Evolutionary conservation across 1,140 invertebrate species (phyloP), one percentile per base, ranked within the genome.

Genomic region (Scaptomyza hsui): DNA sequence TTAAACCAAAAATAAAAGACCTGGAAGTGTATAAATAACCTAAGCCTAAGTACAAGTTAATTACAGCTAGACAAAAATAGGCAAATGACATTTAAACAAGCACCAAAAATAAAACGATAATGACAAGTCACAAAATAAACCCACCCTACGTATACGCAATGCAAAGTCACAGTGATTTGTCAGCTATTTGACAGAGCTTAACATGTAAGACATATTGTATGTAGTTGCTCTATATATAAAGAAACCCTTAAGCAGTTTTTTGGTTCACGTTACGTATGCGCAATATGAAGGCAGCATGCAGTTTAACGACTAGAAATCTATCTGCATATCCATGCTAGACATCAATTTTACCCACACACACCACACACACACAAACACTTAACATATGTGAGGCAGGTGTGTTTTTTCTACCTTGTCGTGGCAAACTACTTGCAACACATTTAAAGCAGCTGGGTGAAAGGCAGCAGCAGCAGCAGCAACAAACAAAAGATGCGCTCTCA

Each of bases 351-450:
- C 32, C 32, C 2, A 0, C 12, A 4, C 24, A 24, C 6, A 24
- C 24, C 24, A 24, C 12, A 35, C 32, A 10, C 32, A 35, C 5
- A 32, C 29, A 37, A 1, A 67, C 65, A 74, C 83, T 83, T 86
- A 86, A 80, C 76, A 80, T 79, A 73, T 70, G 81, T 67, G 81
- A 72, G 76, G 37, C 65, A 76, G 83, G 76, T 85, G 79, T 69
- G 10, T 52, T 53, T 74, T 64, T 60, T 49, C 55, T 61, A 56
- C 19, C 67, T 72, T 42, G 72, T 63, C 29, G 29, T 42, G 39
- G 61, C 51, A 62, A 68, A 75, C 59, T 72, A 60, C 68, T 81
- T 77, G 76, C 69, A 85, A 55, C 79, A 72, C 63, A 85, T 85
- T 64, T 75, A 51, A 69, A 76, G 72, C 77, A 55, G 77, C 60